Conservation (phyloP, 2,113 vertebrate species). For the Ascaphus truei region DNA sequence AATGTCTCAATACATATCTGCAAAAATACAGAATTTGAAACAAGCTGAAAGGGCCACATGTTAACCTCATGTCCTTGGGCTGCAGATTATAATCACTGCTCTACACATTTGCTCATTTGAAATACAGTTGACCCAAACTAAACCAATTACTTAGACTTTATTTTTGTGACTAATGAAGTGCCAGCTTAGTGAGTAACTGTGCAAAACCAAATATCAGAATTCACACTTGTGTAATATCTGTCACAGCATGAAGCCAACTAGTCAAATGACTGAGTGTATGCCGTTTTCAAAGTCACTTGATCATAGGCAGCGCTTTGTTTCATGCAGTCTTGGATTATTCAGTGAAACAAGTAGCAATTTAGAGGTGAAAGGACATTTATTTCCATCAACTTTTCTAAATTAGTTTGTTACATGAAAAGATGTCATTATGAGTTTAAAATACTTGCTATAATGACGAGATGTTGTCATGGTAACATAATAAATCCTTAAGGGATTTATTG, state of each 20-base stretch:
- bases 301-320: conserved; percentile 41
- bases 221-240: conserved; percentile 45
- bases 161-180: conserved; percentile 8
- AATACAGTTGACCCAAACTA: conserved; percentile 5
- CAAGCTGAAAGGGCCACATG: too few species aligned
- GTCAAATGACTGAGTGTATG: conserved; percentile 28
- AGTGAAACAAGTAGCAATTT: conserved; percentile 26
- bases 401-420: conserved; percentile 31
- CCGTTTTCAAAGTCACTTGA: conserved; percentile 29
- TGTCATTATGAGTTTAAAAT: conserved; percentile 32
- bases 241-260: conserved; percentile 37
- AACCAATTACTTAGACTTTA: conserved; percentile 13
- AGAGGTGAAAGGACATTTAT: conserved; percentile 26
- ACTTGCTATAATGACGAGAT: conserved; percentile 21
- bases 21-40: too few species aligned
- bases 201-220: conserved; percentile 41
- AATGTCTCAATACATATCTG: too few species aligned
- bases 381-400: conserved; percentile 28
- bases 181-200: conserved; percentile 1
- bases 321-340: not conserved
- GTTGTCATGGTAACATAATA: conserved; percentile 16
- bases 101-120: too few species aligned
- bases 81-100: too few species aligned
- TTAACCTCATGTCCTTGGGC: too few species aligned
- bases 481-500: conserved; percentile 15